phyloP scores from a whole-genome alignment of 2,888 invertebrate genomes.

The Drosophila parthenogenetica region DNA sequence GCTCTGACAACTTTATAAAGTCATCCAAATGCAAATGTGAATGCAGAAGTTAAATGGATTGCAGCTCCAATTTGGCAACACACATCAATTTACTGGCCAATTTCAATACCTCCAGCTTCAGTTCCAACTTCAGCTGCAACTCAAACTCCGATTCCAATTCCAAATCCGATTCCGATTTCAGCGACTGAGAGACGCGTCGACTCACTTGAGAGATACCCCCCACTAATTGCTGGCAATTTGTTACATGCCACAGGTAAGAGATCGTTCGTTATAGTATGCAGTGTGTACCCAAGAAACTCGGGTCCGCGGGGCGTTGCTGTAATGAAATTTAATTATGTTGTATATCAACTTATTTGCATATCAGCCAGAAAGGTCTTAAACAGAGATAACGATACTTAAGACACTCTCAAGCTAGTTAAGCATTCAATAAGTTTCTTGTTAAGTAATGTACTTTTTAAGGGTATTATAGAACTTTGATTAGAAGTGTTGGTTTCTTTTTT shows the following conservation, averaged over 20 bases:
- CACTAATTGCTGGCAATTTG: constrained; percentile 79
- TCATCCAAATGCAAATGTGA: constrained; percentile 40
- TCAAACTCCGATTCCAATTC: constrained; percentile 6
- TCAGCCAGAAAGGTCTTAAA: constrained; percentile 59
- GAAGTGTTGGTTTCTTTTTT: background rate
- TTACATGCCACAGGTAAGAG: constrained; percentile 58
- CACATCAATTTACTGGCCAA: constrained; percentile 48
- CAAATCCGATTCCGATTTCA: constrained; percentile 12
- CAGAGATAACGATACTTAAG: constrained; percentile 45
- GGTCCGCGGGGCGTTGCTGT: constrained; percentile 64
- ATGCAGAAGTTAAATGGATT: constrained; percentile 39
- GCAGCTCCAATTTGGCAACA: constrained; percentile 63
- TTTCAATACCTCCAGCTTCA: constrained; percentile 1
- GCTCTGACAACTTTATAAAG: constrained; percentile 48
- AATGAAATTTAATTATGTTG: constrained; percentile 83
- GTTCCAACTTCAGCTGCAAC: constrained; percentile 1
- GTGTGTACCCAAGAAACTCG: constrained; percentile 34
- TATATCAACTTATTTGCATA: constrained; percentile 78
- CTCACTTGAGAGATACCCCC: constrained; percentile 47
- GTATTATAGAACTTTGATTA: background rate
- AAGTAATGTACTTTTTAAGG: too few relatives aligned
- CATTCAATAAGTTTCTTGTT: constrained; percentile 36
- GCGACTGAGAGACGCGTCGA: constrained; percentile 22
- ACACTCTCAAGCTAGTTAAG: constrained; percentile 15
- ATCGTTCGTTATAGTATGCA: constrained; percentile 18